These are phyloP conservation scores for Conus betulinus DNA, from an alignment of 1,140 invertebrate species.

Conservation along the genomic window DNA sequence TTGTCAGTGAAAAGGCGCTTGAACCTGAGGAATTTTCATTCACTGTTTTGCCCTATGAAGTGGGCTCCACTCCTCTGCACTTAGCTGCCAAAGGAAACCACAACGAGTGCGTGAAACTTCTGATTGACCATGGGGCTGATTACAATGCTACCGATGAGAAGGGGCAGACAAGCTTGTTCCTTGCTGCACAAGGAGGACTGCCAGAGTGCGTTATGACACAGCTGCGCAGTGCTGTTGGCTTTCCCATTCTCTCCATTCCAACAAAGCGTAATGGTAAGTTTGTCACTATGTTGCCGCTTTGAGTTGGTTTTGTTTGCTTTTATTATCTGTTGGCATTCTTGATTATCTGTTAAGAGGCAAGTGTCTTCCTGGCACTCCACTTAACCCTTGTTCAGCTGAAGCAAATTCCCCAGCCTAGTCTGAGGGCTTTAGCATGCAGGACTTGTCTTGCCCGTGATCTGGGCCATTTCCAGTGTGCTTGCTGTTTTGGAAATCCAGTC, in stretches of 20 bases:
- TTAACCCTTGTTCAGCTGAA: not conserved
- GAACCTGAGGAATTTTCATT: not conserved
- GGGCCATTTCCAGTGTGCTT: too few species aligned
- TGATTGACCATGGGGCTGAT: conserved; percentile 25
- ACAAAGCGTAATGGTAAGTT: not conserved
- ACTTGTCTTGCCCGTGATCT: too few species aligned
- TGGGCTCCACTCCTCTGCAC: conserved; percentile 23
- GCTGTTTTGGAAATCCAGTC: too few species aligned
- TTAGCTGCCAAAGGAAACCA: conserved; percentile 12
- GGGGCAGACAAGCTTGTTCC: conserved; percentile 26
- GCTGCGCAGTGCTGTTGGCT: not conserved
- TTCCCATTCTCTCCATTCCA: not conserved
- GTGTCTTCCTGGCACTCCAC: not conserved
- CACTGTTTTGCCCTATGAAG: not conserved
- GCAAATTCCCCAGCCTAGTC: too few species aligned
- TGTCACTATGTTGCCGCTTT: not conserved
- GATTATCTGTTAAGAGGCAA: not conserved
- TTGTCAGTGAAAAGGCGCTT: not conserved
- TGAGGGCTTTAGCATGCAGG: too few species aligned
- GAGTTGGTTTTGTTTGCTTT: not conserved
- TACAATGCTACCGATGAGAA: conserved; percentile 16
- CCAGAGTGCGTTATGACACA: not conserved
- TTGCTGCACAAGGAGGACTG: conserved; percentile 22
- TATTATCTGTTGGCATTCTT: not conserved
- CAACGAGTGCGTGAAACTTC: not conserved